A percentile compares a stretch with the other conserved stretches of the same genome.
These are phyloP conservation scores for Crossocerus cetratus DNA, from an alignment of 2,888 invertebrate genomes.

Conservation along the genomic window DNA sequence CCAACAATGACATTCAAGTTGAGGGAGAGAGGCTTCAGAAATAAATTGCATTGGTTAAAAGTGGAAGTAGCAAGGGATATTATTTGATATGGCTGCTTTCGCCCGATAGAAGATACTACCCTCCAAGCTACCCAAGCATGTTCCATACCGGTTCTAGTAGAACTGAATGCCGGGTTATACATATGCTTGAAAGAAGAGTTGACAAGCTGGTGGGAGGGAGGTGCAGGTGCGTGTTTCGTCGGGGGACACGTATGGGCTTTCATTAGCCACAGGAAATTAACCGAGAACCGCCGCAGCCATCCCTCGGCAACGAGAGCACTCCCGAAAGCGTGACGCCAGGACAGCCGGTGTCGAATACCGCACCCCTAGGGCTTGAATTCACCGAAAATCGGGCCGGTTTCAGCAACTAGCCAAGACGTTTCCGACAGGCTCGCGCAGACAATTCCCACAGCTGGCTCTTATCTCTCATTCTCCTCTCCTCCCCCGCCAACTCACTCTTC, in stretches of 20 bases:
- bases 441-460: conserved; percentile 18
- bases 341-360: conserved; percentile 51
- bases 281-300: conserved; percentile 59
- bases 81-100: no score
- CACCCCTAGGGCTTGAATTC: conserved; percentile 38
- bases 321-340: conserved; percentile 40
- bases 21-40: not conserved
- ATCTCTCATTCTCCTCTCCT: conserved; percentile 10
- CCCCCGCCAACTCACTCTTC: conserved; percentile 19
- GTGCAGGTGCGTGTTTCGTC: conserved; percentile 43
- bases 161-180: conserved; percentile 22
- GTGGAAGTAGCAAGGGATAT: not conserved
- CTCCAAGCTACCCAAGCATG: not conserved
- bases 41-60: not conserved
- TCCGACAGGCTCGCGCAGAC: conserved; percentile 9
- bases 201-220: conserved; percentile 12
- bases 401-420: conserved; percentile 29
- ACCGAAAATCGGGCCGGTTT: conserved; percentile 48
- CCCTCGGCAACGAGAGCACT: conserved; percentile 19
- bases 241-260: conserved; percentile 64
- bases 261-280: conserved; percentile 76
- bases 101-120: no score
- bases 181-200: conserved; percentile 32
- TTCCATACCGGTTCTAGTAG: not conserved
- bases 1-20: not conserved